A percentile compares a stretch with the other conserved stretches of the same genome.
These are phyloP conservation scores for Lepidochitona cinerea DNA, from an alignment of 2,888 invertebrate species.

Conservation along the genomic window DNA sequence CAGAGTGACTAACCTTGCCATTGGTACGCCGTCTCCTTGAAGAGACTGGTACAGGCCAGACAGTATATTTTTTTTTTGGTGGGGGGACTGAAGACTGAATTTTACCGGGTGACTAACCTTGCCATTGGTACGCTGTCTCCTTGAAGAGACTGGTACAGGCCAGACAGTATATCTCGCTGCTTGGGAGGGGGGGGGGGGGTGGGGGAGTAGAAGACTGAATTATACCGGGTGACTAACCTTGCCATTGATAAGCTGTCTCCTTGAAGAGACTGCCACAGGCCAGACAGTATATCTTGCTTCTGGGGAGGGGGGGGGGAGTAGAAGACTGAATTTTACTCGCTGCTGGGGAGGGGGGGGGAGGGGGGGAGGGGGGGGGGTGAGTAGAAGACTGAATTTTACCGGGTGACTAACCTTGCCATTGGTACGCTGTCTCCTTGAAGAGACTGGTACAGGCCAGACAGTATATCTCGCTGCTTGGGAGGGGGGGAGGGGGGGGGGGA, in stretches of 20 bases:
- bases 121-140: background rate
- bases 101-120: background rate
- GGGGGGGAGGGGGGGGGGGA: too few species aligned
- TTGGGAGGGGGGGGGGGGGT: too few species aligned
- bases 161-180: too few species aligned
- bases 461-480: too few species aligned
- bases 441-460: slow-evolving; percentile 79
- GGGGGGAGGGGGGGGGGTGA: too few species aligned
- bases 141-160: background rate
- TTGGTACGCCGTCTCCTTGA: slow-evolving; percentile 83
- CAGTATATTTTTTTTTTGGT: too few species aligned
- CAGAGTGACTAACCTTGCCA: slow-evolving; percentile 57
- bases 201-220: too few species aligned
- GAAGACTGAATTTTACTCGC: too few species aligned
- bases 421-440: background rate
- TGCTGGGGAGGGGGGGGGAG: too few species aligned
- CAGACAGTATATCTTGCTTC: slow-evolving; percentile 93
- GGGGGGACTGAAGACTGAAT: too few species aligned
- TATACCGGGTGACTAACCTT: slow-evolving; percentile 35
- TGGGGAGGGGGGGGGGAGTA: too few species aligned
- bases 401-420: background rate
- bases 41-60: slow-evolving; percentile 92
- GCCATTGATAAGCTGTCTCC: slow-evolving; percentile 77
- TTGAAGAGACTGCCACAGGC: slow-evolving; percentile 96
- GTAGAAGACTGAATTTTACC: too few species aligned